Evolutionary conservation across 1,140 invertebrate species (phyloP).

Genomic region (Octopus bimaculoides): DNA sequence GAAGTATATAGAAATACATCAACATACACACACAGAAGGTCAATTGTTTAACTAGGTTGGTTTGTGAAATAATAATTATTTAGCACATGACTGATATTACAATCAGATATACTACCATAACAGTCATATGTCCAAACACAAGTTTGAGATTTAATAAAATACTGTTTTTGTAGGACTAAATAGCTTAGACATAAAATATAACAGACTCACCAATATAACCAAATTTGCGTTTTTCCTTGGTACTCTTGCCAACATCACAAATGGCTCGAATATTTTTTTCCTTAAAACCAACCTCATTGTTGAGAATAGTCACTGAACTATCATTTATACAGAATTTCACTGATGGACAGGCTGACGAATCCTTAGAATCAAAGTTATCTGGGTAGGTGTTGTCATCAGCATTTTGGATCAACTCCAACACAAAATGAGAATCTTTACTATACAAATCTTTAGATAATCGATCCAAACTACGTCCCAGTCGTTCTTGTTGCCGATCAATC

Average conservation of each 20-base stretch:
- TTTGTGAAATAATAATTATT: too few relatives aligned
- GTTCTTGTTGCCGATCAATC: constrained; percentile 46
- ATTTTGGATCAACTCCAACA: constrained; percentile 53
- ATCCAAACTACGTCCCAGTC: constrained; percentile 50
- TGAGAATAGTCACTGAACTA: constrained; percentile 43
- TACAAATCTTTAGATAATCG: constrained; percentile 56
- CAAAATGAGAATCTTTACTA: constrained; percentile 58
- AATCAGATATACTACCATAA: too few relatives aligned
- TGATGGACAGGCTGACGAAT: constrained; percentile 31
- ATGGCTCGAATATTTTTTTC: constrained; percentile 52
- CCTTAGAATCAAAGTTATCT: constrained; percentile 20
- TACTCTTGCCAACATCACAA: constrained; percentile 57
- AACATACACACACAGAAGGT: too few relatives aligned
- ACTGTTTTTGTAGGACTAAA: too few relatives aligned
- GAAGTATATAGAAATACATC: too few relatives aligned
- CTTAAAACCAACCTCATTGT: constrained; percentile 56
- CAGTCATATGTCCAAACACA: too few relatives aligned
- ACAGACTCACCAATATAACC: constrained; percentile 54
- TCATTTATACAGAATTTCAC: constrained; percentile 49
- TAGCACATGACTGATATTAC: too few relatives aligned
- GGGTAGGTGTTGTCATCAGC: constrained; percentile 57
- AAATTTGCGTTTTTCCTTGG: constrained; percentile 55
- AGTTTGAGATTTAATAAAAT: too few relatives aligned
- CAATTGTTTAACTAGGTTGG: too few relatives aligned
- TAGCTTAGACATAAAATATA: too few relatives aligned